These are phyloP conservation scores for Dryococelus australis DNA, from an alignment of 2,888 invertebrate species.

Conservation along the genomic window DNA sequence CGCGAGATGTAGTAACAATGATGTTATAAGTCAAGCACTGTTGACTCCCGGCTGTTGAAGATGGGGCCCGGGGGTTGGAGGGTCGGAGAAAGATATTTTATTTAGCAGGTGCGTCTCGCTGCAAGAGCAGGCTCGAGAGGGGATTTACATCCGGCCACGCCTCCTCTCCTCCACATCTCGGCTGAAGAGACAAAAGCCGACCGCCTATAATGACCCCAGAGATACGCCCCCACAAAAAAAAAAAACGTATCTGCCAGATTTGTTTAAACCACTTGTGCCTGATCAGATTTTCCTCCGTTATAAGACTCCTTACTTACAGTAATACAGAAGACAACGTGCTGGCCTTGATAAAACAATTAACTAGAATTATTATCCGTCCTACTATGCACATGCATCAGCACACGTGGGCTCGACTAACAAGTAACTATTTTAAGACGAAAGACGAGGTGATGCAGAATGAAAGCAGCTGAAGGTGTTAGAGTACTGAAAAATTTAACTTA, in stretches of 20 bases:
- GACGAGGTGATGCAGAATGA: too few species aligned
- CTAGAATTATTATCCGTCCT: not conserved
- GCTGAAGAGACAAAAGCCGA: not conserved
- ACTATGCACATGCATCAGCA: too few species aligned
- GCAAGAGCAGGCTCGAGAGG: not conserved
- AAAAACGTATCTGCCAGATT: not conserved
- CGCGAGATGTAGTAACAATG: slow-evolving; percentile 16
- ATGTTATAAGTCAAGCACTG: slow-evolving; percentile 16
- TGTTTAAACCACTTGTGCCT: not conserved
- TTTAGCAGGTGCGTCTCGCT: slow-evolving; percentile 11
- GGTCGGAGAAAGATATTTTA: slow-evolving; percentile 1
- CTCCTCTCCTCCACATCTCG: not conserved
- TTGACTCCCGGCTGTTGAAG: slow-evolving; percentile 9
- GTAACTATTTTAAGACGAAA: too few species aligned
- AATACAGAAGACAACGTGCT: not conserved
- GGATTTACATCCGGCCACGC: slow-evolving; percentile 7
- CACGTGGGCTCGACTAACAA: too few species aligned
- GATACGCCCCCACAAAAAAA: not conserved
- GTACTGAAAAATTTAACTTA: too few species aligned
- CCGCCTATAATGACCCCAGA: not conserved
- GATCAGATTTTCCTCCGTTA: not conserved
- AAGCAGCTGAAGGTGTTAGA: too few species aligned
- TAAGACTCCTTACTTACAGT: not conserved
- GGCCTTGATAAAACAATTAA: not conserved
- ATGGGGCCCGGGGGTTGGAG: not conserved